Evolutionary conservation across 1,140 invertebrate species (phyloP), one percentile per base, ranked within the genome.

Genomic region (Odontomachus brunneus): DNA sequence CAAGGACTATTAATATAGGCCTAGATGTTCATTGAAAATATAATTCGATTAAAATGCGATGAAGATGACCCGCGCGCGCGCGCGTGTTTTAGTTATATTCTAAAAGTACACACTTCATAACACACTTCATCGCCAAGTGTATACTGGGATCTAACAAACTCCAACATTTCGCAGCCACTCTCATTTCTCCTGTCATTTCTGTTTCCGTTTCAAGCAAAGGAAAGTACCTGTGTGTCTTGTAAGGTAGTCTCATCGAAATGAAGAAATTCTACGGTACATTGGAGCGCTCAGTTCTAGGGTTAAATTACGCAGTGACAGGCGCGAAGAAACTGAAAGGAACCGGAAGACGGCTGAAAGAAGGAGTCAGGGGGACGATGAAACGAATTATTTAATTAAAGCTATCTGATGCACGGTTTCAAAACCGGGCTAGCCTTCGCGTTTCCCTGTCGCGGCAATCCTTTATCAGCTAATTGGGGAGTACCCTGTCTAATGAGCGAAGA

Each of bases 381-480:
- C 22, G 55, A 49, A 73, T 87, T 88, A 89, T 88, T 88, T 89
- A 87, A 89, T 88, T 88, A 88, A 89, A 88, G 65, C 65, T 81
- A 84, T 88, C 60, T 60, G n/a, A 57, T 29, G 57, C 60, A 63
- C n/a, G 73, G 65, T 82, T 71, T 33, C 73, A 55, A 69, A 80
- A 71, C 44, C 44, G n/a, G 63, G 38, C 24, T 67, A 48, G 22
- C 26, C n/a, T 59, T 38, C 29, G 49, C 62, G n/a, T n/a, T 11
- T 44, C 67, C 49, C 78, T 71, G 29, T 76, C 65, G 33, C 44
- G 29, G 53, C 71, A 75, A 86, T 87, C 75, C 38, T 78, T 87
- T 74, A 62, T 81, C 19, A 22, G 78, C 66, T 87, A 87, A 83
- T 87, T 80, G 65, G 67, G 73, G 22, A 84, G 75, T 49, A 86